Evolutionary conservation across 2,113 vertebrate species (phyloP).

Genomic region (Rhodinocichla rosea): DNA sequence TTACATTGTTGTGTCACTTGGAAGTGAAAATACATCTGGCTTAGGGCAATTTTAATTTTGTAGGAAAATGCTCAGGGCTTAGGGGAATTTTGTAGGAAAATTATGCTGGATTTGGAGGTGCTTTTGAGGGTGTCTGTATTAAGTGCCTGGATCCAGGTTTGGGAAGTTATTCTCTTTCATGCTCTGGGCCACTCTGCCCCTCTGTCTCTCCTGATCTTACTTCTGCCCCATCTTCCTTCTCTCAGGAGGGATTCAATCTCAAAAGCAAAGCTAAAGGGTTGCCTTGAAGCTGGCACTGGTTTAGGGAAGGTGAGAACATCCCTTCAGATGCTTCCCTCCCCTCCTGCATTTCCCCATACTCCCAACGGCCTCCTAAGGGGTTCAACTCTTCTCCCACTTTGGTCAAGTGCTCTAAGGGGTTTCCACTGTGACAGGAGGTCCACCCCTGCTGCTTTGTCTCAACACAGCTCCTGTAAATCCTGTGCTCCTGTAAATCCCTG

Average conservation of each 20-base stretch:
- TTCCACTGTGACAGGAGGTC: accelerated
- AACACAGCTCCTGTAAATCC: too few relatives aligned
- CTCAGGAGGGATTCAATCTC: accelerated
- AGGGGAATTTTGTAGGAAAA: neutral
- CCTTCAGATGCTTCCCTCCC: neutral
- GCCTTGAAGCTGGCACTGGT: neutral
- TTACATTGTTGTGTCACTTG: neutral
- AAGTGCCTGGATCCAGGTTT: neutral
- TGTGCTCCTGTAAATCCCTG: neutral
- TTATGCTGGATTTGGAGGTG: neutral
- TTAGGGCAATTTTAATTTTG: neutral
- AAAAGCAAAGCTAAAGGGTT: neutral
- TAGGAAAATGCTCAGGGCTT: neutral
- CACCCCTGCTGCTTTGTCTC: accelerated
- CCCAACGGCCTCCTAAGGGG: neutral
- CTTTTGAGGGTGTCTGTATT: neutral
- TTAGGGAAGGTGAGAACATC: neutral
- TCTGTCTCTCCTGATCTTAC: neutral
- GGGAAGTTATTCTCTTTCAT: neutral
- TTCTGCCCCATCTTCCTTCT: neutral
- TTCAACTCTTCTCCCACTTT: neutral
- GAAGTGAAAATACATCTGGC: neutral
- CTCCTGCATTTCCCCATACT: accelerated
- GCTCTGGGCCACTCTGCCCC: neutral
- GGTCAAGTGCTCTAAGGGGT: neutral